These are phyloP conservation scores for Sweltsa coloradensis DNA, from an alignment of 1,140 invertebrate species.

Conservation along the genomic window DNA sequence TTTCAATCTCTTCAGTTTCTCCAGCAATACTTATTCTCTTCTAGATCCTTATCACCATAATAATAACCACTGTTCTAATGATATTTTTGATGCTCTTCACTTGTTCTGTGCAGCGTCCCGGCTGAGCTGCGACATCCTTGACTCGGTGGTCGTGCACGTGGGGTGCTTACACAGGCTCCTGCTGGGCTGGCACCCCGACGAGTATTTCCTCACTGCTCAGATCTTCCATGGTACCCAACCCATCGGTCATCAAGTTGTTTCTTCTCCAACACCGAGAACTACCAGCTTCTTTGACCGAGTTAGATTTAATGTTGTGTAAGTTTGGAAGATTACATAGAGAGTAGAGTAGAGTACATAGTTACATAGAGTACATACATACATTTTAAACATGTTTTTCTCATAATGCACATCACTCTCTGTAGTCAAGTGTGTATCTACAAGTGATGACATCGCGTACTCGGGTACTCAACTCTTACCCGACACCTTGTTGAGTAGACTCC, in stretches of 20 bases:
- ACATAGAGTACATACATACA: not conserved
- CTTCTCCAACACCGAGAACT: constrained; percentile 47
- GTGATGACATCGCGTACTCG: too few species aligned
- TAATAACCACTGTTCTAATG: too few species aligned
- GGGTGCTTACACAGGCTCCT: constrained; percentile 72
- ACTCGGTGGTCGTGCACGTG: constrained; percentile 70
- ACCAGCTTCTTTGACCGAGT: constrained; percentile 64
- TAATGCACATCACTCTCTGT: too few species aligned
- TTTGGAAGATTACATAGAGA: not conserved
- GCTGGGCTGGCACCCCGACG: constrained; percentile 66
- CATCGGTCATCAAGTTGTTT: constrained; percentile 52
- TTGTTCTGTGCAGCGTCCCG: constrained; percentile 18
- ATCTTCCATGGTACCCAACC: constrained; percentile 77
- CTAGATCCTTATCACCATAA: too few species aligned
- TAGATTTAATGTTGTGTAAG: constrained; percentile 48
- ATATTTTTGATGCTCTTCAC: too few species aligned
- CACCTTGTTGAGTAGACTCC: too few species aligned
- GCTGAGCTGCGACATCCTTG: constrained; percentile 46
- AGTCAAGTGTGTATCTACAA: too few species aligned
- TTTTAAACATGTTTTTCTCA: not conserved
- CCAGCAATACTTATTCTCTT: too few species aligned
- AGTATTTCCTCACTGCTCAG: constrained; percentile 70
- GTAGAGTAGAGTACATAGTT: not conserved
- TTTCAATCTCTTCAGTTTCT: too few species aligned
- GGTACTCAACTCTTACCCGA: too few species aligned